These are phyloP conservation scores for Pygocentrus nattereri DNA, from an alignment of 2,797 vertebrate species.

Conservation along the genomic window DNA sequence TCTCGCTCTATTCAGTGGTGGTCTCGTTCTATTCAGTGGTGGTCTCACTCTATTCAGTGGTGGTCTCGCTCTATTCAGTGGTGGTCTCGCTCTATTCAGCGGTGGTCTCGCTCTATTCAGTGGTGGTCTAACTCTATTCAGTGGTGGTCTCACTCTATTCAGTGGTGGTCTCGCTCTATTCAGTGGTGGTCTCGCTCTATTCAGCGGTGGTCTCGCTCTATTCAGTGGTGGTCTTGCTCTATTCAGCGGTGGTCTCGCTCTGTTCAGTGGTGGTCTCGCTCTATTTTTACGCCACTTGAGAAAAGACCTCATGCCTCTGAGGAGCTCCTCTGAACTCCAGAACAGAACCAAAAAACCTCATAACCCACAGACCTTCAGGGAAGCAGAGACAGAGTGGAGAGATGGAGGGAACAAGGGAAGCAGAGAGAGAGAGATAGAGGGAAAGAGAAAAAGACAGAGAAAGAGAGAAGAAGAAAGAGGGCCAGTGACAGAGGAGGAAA, in stretches of 20 bases:
- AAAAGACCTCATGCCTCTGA: slow-evolving; percentile 35
- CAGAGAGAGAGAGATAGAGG: slow-evolving; percentile 7
- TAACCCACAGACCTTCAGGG: too few species aligned
- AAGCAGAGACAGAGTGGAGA: too few species aligned
- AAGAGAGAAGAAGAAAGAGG: neutral
- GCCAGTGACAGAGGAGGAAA: neutral
- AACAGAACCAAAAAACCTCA: neutral
- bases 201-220: slow-evolving; percentile 30
- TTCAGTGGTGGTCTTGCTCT: too few species aligned
- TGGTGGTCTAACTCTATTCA: slow-evolving; percentile 23
- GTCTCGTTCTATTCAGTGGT: too few species aligned
- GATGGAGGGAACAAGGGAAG: too few species aligned
- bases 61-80: too few species aligned
- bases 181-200: too few species aligned
- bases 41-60: slow-evolving; percentile 18
- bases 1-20: slow-evolving; percentile 14
- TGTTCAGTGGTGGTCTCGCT: too few species aligned
- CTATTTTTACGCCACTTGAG: slow-evolving; percentile 15
- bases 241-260: slow-evolving; percentile 26
- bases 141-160: too few species aligned
- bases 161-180: slow-evolving; percentile 28
- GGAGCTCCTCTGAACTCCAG: slow-evolving; percentile 4
- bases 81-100: slow-evolving; percentile 16
- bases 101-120: too few species aligned
- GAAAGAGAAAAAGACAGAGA: slow-evolving; percentile 6